Evolutionary conservation across 1,140 invertebrate species (phyloP).

Genomic region (Anoplophora glabripennis): DNA sequence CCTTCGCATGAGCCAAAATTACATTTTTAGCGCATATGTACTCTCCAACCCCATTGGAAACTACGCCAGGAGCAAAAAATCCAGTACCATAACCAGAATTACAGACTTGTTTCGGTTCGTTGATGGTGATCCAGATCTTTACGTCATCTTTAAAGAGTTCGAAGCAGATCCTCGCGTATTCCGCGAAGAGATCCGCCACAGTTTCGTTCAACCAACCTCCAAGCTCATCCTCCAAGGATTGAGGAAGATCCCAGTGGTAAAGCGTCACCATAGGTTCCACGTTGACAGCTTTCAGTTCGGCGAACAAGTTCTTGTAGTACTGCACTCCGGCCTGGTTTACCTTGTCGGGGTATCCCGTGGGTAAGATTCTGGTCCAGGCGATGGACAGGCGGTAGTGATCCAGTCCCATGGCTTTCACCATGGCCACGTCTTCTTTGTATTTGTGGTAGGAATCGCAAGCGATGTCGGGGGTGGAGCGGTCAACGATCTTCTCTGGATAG

Average conservation of each 20-base stretch:
- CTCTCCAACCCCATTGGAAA: conserved; percentile 29
- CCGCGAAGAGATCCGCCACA: conserved; percentile 57
- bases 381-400: conserved; percentile 57
- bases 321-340: conserved; percentile 53
- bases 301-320: conserved; percentile 55
- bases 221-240: conserved; percentile 56
- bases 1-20: conserved; percentile 30
- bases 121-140: conserved; percentile 67
- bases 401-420: neutral
- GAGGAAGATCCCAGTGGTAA: conserved; percentile 70
- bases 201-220: conserved; percentile 64
- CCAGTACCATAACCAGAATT: neutral
- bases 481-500: neutral
- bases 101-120: conserved; percentile 63
- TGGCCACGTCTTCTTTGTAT: neutral
- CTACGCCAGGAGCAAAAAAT: conserved; percentile 27
- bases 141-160: conserved; percentile 60
- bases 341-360: conserved; percentile 52
- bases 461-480: neutral
- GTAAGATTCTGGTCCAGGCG: conserved; percentile 59
- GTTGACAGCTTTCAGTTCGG: neutral
- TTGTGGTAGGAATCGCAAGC: neutral
- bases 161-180: conserved; percentile 59
- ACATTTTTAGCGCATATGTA: conserved; percentile 34
- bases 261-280: conserved; percentile 61